Conservation (phyloP, 1,140 invertebrate genomes). For the Scaptomyza pallida region DNA sequence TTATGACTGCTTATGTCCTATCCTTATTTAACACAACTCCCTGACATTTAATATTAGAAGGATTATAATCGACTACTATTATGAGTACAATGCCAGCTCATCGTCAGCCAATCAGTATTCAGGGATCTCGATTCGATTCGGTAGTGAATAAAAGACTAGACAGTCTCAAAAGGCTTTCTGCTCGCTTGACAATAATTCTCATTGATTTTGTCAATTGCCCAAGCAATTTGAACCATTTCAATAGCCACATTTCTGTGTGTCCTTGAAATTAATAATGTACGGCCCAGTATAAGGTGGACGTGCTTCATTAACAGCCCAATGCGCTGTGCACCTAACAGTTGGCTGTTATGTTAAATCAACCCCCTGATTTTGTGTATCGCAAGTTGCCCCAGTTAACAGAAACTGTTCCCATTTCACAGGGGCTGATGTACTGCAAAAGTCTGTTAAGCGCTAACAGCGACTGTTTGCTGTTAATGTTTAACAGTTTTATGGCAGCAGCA, state of each 20-base stretch:
- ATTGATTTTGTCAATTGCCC: slow-evolving; percentile 51
- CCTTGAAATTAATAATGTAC: slow-evolving; percentile 38
- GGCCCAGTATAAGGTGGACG: too few relatives aligned
- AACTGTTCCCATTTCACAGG: slow-evolving; percentile 53
- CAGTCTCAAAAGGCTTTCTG: slow-evolving; percentile 12
- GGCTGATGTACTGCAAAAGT: slow-evolving; percentile 1
- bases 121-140: not conserved
- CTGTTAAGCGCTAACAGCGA: slow-evolving; percentile 11
- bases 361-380: slow-evolving; percentile 31
- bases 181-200: slow-evolving; percentile 29
- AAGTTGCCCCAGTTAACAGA: slow-evolving; percentile 14
- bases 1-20: slow-evolving; percentile 24
- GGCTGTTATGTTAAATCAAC: slow-evolving; percentile 27
- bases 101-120: slow-evolving; percentile 3
- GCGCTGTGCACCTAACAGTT: not conserved
- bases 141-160: slow-evolving; percentile 2
- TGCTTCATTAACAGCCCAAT: not conserved
- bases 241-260: slow-evolving; percentile 15
- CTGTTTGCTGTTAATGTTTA: not conserved
- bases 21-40: not conserved
- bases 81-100: slow-evolving; percentile 4
- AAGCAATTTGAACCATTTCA: slow-evolving; percentile 41
- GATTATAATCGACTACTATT: slow-evolving; percentile 4
- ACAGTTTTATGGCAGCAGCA: slow-evolving; percentile 35
- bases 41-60: not conserved